Conservation (phyloP, 2,888 invertebrate genomes). For the Rotaria socialis region DNA sequence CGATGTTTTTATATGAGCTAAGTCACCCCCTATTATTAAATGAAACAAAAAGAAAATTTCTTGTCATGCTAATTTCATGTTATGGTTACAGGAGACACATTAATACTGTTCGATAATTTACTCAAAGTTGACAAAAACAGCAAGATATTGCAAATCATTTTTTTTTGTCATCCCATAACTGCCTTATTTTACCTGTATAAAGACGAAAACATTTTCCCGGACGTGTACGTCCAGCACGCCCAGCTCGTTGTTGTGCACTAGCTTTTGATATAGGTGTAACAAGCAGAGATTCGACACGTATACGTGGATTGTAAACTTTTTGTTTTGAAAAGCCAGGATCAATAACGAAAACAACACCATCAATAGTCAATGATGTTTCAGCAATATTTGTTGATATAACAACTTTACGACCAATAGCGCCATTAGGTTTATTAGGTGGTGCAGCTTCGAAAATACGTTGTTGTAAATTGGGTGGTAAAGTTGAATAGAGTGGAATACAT, state of each 20-base stretch:
- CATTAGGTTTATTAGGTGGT: conserved; percentile 74
- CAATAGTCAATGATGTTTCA: conserved; percentile 95
- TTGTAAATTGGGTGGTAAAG: conserved; percentile 90
- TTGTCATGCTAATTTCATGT: no score
- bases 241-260: conserved; percentile 93
- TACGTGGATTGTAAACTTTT: conserved; percentile 83
- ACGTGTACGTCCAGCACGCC: conserved; percentile 91
- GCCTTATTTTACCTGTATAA: conserved; percentile 70
- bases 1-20: no score
- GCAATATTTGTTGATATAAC: conserved; percentile 99
- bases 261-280: conserved; percentile 99
- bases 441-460: conserved; percentile 94
- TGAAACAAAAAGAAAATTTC: no score
- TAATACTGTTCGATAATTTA: no score
- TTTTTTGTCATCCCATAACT: no score
- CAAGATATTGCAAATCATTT: no score
- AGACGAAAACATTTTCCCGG: conserved; percentile 90
- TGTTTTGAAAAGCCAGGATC: conserved; percentile 99
- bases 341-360: conserved; percentile 97
- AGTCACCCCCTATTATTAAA: no score
- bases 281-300: conserved; percentile 88
- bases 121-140: no score
- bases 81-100: no score
- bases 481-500: conserved; percentile 96
- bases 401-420: conserved; percentile 82